These are phyloP conservation scores for Oxyura jamaicensis DNA, from an alignment of 2,113 vertebrate genomes.

Conservation along the genomic window DNA sequence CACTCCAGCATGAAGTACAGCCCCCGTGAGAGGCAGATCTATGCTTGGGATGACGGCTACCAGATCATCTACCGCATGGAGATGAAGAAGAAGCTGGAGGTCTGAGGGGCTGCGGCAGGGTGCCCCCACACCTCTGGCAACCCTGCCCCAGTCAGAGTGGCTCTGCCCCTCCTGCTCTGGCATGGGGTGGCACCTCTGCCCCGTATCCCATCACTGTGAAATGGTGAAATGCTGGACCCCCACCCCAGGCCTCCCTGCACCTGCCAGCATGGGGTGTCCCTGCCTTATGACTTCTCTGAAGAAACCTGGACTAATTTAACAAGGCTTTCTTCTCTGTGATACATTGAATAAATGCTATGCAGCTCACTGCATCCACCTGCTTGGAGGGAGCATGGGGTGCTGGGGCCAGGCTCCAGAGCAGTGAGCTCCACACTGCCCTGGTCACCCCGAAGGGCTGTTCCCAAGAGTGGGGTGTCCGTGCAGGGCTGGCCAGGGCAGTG, in stretches of 20 bases:
- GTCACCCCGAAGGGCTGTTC: background rate
- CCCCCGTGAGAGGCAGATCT: conserved; percentile 89
- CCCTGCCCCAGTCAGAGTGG: background rate
- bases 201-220: conserved; percentile 23
- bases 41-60: conserved; percentile 97
- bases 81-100: conserved; percentile 86
- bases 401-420: background rate
- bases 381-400: fast-evolving
- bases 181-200: background rate
- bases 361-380: background rate
- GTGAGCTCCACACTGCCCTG: fast-evolving
- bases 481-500: background rate
- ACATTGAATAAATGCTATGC: conserved; percentile 39
- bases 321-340: background rate
- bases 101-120: background rate
- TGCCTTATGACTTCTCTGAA: background rate
- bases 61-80: conserved; percentile 94
- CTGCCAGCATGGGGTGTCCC: fast-evolving
- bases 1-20: conserved; percentile 95
- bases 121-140: fast-evolving
- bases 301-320: conserved; percentile 22
- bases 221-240: background rate
- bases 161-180: background rate
- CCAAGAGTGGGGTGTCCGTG: background rate
- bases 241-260: fast-evolving